A percentile compares a stretch with the other conserved stretches of the same genome.
These are phyloP conservation scores for Kryphioiulus occultus DNA, from an alignment of 2,888 invertebrate species.

Conservation along the genomic window DNA sequence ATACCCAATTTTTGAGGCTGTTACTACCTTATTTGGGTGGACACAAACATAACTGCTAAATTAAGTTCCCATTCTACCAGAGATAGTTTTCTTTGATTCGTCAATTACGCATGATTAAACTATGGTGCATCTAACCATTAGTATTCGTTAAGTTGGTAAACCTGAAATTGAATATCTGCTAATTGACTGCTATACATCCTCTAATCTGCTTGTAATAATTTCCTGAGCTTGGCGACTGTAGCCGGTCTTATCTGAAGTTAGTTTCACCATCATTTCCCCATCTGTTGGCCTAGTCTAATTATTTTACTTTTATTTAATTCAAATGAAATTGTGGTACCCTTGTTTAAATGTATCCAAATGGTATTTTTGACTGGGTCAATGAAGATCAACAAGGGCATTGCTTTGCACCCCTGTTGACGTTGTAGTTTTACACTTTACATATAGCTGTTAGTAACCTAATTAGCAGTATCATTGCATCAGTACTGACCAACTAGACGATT, in stretches of 20 bases:
- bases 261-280: background rate
- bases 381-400: background rate
- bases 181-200: background rate
- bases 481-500: background rate
- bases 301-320: too few relatives aligned
- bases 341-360: background rate
- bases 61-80: too few relatives aligned
- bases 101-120: too few relatives aligned
- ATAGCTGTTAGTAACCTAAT: background rate
- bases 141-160: background rate
- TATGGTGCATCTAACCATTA: background rate
- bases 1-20: too few relatives aligned
- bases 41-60: background rate
- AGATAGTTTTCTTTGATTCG: too few relatives aligned
- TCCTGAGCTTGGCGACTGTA: background rate
- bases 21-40: too few relatives aligned
- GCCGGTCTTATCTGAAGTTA: background rate
- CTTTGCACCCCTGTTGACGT: background rate
- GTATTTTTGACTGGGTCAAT: conserved; percentile 7
- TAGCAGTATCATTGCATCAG: background rate
- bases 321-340: background rate
- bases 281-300: background rate
- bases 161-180: background rate
- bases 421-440: background rate
- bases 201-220: background rate